Percentiles rank a stretch among this genome's conserved stretches.
Conservation (phyloP, 2,888 invertebrate species). For the Horisme vitalbata region DNA sequence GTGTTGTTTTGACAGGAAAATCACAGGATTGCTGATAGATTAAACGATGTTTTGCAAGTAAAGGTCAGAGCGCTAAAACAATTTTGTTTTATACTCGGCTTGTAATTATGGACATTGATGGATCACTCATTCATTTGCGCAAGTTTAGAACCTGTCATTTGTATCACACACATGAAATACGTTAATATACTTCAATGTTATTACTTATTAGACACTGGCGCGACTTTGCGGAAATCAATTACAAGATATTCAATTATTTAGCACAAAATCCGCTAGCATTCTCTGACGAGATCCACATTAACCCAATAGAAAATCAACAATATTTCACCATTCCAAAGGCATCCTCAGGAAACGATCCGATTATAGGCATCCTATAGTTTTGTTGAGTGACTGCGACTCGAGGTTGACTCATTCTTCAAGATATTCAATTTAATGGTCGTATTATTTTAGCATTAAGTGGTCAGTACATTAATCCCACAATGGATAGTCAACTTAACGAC, state of each 20-base stretch:
- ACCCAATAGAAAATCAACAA: no score
- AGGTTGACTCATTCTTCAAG: slow-evolving; percentile 5
- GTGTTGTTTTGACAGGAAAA: slow-evolving; percentile 37
- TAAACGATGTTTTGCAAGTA: slow-evolving; percentile 31
- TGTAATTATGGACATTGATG: slow-evolving; percentile 20
- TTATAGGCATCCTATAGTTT: no score
- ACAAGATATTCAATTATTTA: no score
- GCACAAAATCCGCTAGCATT: no score
- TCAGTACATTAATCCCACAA: slow-evolving; percentile 44
- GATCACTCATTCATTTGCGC: slow-evolving; percentile 22
- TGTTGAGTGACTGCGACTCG: no score
- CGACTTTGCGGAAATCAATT: no score
- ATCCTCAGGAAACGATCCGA: no score
- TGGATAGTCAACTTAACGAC: slow-evolving; percentile 64
- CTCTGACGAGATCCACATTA: no score
- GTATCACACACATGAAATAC: no score
- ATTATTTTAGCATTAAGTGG: slow-evolving; percentile 38
- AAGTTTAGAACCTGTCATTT: slow-evolving; percentile 13
- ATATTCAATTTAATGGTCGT: slow-evolving; percentile 17
- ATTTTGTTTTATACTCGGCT: slow-evolving; percentile 14
- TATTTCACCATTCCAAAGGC: no score
- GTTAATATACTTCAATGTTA: no score
- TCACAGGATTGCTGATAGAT: slow-evolving; percentile 31
- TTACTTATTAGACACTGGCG: no score
- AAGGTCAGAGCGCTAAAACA: slow-evolving; percentile 25